These are phyloP conservation scores for Athalia circularis DNA, from an alignment of 2,888 invertebrate genomes.

Conservation along the genomic window DNA sequence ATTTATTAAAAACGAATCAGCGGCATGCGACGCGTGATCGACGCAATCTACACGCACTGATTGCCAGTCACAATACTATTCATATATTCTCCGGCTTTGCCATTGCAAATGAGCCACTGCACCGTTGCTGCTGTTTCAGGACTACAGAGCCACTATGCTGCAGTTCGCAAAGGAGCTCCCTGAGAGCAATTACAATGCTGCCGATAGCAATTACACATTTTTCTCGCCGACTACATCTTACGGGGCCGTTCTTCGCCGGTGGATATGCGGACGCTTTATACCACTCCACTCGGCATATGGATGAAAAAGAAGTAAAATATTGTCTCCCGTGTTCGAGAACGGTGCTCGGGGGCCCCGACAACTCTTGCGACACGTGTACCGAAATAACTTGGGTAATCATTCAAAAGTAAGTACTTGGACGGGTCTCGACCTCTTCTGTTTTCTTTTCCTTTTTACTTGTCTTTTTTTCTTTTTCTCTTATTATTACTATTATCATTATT, in stretches of 20 bases:
- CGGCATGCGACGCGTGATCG: conserved; percentile 38
- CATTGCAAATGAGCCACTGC: conserved; percentile 18
- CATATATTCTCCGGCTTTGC: neutral
- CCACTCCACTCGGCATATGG: neutral
- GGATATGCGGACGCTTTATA: neutral
- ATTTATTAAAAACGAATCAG: conserved; percentile 42
- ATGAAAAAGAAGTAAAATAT: conserved; percentile 13
- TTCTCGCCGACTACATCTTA: conserved; percentile 9
- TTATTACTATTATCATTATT: neutral
- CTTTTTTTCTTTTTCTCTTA: neutral
- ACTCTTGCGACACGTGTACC: conserved; percentile 12
- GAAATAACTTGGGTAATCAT: conserved; percentile 37
- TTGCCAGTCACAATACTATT: conserved; percentile 30
- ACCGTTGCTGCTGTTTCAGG: conserved; percentile 19
- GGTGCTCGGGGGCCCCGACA: conserved; percentile 4
- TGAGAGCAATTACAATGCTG: conserved; percentile 38
- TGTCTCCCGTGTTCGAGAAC: conserved; percentile 20
- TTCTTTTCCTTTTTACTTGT: conserved; percentile 5
- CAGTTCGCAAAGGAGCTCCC: conserved; percentile 13
- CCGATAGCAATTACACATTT: conserved; percentile 41
- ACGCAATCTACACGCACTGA: conserved; percentile 44
- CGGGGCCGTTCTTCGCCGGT: conserved; percentile 12
- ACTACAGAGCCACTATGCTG: conserved; percentile 3
- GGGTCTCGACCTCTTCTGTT: neutral
- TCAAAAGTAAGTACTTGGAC: conserved; percentile 32